Evolutionary conservation across 1,140 invertebrate genomes (phyloP), one percentile per base, ranked within the genome.

Genomic region (Paraescarpia echinospica): DNA sequence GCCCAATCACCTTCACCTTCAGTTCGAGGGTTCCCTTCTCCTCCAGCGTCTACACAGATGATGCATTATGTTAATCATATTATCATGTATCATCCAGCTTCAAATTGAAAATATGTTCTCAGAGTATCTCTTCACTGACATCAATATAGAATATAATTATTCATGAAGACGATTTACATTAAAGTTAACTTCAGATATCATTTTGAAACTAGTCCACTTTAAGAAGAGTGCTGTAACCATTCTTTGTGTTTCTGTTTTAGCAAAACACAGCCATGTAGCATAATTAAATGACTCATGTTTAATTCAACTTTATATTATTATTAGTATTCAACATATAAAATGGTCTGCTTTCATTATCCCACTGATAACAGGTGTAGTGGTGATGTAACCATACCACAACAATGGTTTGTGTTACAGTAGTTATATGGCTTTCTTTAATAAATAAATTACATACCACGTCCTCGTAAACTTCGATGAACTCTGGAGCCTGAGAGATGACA

Each of bases 1-100:
- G 91, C 48, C 95, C 95, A 14, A 51, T 93, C 33, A 93, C 92
- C 41, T 92, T 93, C 48, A 35, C 90, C 34, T 33, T 91, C 5
- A 93, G 90, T n/a, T 35, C 90, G 90, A 93, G 92, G 33, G 48
- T 91, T 14, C 59, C n/a, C 92, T 93, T 93, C 35, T 91, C 92
- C 59, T 91, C 89, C 31, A 93, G 33, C 5, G 92, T 93, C 92
- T 93, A 93, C 27, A 93, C 89, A 41, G 14, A 18, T 27, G 27
- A 77, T 31, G 59, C 4, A 77, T 77, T 77, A 31, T 14, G 22
- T 2, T 77, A 77, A 77, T 4, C 14, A 77, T 77, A 8, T 51
- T 51, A 51, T 51, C 8, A 51, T 51, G 18, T 51, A 51, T 51
- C 48, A 51, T 8, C 48, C 18, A 18, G 48, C 48, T 51, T 8